Evolutionary conservation across 1,140 invertebrate genomes (phyloP), one percentile per base, ranked within the genome.

Genomic region (Drosophila elegans): DNA sequence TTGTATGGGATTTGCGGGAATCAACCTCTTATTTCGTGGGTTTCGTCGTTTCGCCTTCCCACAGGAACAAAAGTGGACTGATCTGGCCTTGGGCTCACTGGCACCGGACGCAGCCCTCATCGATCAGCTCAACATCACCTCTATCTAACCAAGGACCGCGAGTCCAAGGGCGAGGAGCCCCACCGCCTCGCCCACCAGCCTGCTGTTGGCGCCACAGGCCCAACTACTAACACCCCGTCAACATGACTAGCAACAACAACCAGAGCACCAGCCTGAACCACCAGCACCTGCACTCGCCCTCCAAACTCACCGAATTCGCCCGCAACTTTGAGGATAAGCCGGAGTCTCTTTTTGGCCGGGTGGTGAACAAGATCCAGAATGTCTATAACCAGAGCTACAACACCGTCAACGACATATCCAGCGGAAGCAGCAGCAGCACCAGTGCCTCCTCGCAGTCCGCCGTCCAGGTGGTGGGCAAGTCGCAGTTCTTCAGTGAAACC

Each of bases 31-130:
- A 42, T 42, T 34, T 12, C 21, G 7, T 45, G 46, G 7, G 16
- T 38, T 29, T 13, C 5, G 11, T 21, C 16, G 16, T 21, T 21
- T 21, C 16, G 16, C 16, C 11, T 46, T 62, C 9, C 32, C 12
- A 16, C 53, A 92, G 92, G 92, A 98, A 91, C 96, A 97, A 92
- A 97, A 97, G 93, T 98, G 97, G 97, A 95, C 94, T 52, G 97
- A 98, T 93, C 93, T 97, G 57, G 96, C 95, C 44, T 93, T 98
- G 21, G 94, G 93, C 29, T 93, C 93, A 29, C 91, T 96, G 41
- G 91, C 91, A 32, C 91, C 91, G 6, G 91, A 92, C 60, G 84
- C 91, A 0, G 89, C 84, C 7, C 55, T 92, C 21, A 91, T 82
- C 46, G 91, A 92, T 74, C 91, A 92, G 63, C 66, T 92, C 10